Evolutionary conservation across 2,797 vertebrate genomes (phyloP).

Genomic region (Amniataba percoides): DNA sequence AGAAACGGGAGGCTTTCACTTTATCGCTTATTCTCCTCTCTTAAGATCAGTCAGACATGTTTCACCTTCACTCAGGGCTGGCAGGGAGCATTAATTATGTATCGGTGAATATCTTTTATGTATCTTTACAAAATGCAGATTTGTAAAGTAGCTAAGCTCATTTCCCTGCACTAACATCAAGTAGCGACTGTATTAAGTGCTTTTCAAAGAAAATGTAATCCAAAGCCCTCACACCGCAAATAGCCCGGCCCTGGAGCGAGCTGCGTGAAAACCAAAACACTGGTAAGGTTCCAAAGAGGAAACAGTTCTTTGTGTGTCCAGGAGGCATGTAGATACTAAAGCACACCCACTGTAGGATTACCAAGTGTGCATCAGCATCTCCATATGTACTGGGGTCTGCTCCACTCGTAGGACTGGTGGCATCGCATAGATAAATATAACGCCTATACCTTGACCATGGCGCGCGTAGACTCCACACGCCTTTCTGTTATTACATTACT

Average conservation of each 20-base stretch:
- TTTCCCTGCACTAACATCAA: constrained; percentile 51
- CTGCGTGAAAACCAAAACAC: constrained; percentile 59
- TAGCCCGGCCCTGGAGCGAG: constrained; percentile 63
- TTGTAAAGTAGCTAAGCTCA: constrained; percentile 61
- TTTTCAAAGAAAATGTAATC: constrained; percentile 57
- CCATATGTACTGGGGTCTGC: constrained; percentile 54
- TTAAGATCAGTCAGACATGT: constrained; percentile 57
- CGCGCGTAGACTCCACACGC: constrained; percentile 31
- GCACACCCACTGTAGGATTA: constrained; percentile 74
- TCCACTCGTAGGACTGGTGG: constrained; percentile 41
- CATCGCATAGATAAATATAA: constrained; percentile 75
- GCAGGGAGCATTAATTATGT: constrained; percentile 69
- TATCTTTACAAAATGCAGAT: constrained; percentile 75
- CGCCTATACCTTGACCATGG: constrained; percentile 43
- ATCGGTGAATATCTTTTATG: constrained; percentile 66
- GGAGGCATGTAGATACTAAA: constrained; percentile 61
- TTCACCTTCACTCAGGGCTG: constrained; percentile 67
- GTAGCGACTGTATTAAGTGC: constrained; percentile 42
- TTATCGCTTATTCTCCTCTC: constrained; percentile 46
- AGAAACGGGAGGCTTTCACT: constrained; percentile 38
- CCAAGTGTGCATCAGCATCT: constrained; percentile 61
- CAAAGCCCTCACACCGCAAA: constrained; percentile 62
- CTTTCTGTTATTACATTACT: constrained; percentile 63
- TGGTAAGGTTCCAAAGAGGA: constrained; percentile 63
- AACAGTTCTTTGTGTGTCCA: constrained; percentile 58